Base-by-base conservation (phyloP, 1,140 invertebrate species). In the Meloidogyne exigua region DNA sequence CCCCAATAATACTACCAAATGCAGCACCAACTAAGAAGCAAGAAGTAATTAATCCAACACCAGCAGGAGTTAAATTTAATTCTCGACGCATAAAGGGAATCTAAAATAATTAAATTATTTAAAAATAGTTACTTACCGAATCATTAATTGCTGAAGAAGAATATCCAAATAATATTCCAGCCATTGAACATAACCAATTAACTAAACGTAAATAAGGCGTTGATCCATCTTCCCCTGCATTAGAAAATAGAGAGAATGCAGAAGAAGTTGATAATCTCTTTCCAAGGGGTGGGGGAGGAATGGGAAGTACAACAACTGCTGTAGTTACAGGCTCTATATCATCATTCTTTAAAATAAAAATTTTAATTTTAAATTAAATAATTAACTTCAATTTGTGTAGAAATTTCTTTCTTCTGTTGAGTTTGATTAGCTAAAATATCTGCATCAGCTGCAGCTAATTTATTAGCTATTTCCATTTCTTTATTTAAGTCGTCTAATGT, bases 91-190 rank as follows among this genome's bases (percentile, higher is more conserved):
- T 73, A 65, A 73, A 73, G 13, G 71, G 71, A n/a, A 70, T 23
- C 68, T 26, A 13, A 28, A 44, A 70, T 21, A 18, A 4, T 13
- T 3, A 25, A 0, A 23, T 18, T n/a, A 28, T 26, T 44, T 13
- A 42, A 62, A 62, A 21, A 10, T 10, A 39, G n/a, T 15, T 42
- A 3, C 28, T 62, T 1, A 73, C 57, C 5, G 36, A 73, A 32
- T 73, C 71, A 32, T 73, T 73, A 36, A 73, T 73, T 18, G 44
- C 64, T 12, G 71, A 73, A 28, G 71, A 73, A 32, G 25, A 13
- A 65, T 73, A 73, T 62, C 71, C 71, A 65, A 73, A 73, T 23
- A 73, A 65, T 42, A 73, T 26, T 28, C 71, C 71, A 21, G 57
- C 57, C 42, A 73, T 32, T 15, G 71, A 73, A 49, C 71, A 73